Evolutionary conservation across 1,140 invertebrate species (phyloP), one percentile per base, ranked within the genome.

Genomic region (Cheumatopsyche charites): DNA sequence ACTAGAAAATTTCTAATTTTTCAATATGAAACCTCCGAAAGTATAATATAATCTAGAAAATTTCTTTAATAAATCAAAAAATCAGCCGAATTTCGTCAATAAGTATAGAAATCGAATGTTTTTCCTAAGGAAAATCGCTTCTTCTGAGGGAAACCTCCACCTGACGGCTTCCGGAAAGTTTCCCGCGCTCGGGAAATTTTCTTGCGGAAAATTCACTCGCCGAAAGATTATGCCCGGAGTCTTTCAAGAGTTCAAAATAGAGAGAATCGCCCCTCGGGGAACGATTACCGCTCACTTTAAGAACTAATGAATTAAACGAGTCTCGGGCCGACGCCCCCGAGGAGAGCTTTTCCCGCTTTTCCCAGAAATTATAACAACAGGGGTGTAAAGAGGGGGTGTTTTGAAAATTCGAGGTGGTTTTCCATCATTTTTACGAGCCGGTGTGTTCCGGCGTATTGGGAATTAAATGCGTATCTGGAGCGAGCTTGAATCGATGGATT

Each of bases 271-370:
- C 9, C 55, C 23, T 26, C 19, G 19, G 55, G 55, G 55, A 58
- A 58, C 55, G 55, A 58, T 26, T 58, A 58, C 19, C 21, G 55
- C 55, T 58, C 23, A 58, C 23, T 58, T 58, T 58, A 58, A 58
- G 55, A 58, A 58, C 55, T 58, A 58, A 58, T 58, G 55, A 58
- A 58, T 58, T 58, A 58, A 58, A 58, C 55, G 19, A 21, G 21
- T 15, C 47, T 21, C 55, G 29, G 29, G 29, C 23, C 4, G 11
- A 12, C 23, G 55, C 21, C 21, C 55, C 12, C 19, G 55, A 19
- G 55, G 55, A 58, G 13, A 13, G 19, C 23, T 58, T 58, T 58
- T n/a, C n/a, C n/a, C 19, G 47, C 15, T 17, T 17, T 1, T 52
- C 15, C n/a, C 47, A 52, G 47, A 52, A 52, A 52, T 52, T 52